Evolutionary conservation across 2,888 invertebrate species (phyloP).

Genomic region (Acanthoscelides obtectus): DNA sequence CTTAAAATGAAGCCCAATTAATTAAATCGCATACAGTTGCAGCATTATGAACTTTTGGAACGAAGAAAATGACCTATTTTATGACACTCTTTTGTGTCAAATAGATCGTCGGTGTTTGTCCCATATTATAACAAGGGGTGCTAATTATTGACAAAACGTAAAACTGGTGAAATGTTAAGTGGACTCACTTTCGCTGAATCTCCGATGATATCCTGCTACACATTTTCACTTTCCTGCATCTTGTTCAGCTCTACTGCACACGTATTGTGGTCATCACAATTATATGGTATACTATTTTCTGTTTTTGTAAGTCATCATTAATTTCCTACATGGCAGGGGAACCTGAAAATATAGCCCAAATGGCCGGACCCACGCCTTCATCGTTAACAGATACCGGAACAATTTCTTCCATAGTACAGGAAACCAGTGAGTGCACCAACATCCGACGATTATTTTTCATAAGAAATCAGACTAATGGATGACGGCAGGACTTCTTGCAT

Average conservation of each 20-base stretch:
- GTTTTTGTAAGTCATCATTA: not conserved
- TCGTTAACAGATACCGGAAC: not conserved
- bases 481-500: too few species aligned
- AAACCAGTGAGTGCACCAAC: not conserved
- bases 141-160: too few species aligned
- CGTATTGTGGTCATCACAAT: not conserved
- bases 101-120: too few species aligned
- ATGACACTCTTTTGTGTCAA: too few species aligned
- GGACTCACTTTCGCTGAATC: not conserved
- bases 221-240: not conserved
- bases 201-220: not conserved
- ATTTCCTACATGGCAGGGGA: not conserved
- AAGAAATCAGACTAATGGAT: too few species aligned
- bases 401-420: not conserved
- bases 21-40: too few species aligned
- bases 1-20: too few species aligned
- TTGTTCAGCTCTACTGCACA: not conserved
- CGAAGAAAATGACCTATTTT: too few species aligned
- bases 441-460: too few species aligned
- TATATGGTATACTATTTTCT: not conserved
- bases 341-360: not conserved
- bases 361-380: not conserved
- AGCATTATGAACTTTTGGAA: too few species aligned
- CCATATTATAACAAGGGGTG: too few species aligned
- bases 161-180: not conserved